Conservation (phyloP, 2,888 invertebrate species). For the Trichogramma evanescens region DNA sequence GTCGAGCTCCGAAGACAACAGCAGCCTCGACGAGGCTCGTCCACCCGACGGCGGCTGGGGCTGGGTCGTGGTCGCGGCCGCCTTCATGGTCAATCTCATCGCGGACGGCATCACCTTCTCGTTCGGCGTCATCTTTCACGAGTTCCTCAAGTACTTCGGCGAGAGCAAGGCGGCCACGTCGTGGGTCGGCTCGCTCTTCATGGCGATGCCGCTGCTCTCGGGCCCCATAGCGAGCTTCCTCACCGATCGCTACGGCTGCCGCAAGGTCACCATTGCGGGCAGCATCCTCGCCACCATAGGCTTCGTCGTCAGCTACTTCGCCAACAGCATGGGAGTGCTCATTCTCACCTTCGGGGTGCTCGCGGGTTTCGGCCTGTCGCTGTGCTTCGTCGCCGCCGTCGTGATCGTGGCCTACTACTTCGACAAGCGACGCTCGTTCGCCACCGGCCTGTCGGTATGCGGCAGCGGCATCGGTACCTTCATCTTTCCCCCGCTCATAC, state of each 20-base stretch:
- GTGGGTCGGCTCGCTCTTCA: constrained; percentile 83
- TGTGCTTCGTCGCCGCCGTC: constrained; percentile 85
- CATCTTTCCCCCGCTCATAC: constrained; percentile 74
- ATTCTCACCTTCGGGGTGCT: constrained; percentile 78
- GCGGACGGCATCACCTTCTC: constrained; percentile 90
- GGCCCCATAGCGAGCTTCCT: constrained; percentile 80
- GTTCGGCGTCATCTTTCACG: constrained; percentile 83
- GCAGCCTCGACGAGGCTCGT: constrained; percentile 57
- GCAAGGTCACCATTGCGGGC: constrained; percentile 70
- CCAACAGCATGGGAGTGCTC: constrained; percentile 68
- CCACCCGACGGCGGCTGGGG: constrained; percentile 89
- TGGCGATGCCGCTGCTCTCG: constrained; percentile 82
- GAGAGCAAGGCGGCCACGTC: constrained; percentile 81
- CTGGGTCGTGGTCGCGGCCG: constrained; percentile 84
- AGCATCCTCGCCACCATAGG: constrained; percentile 68
- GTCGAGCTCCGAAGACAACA: constrained; percentile 56
- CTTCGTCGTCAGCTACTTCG: constrained; percentile 70
- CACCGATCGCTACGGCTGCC: constrained; percentile 73
- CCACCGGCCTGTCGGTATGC: constrained; percentile 79
- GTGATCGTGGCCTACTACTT: constrained; percentile 88
- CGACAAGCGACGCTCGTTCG: constrained; percentile 74
- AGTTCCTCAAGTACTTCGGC: constrained; percentile 77
- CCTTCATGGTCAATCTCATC: constrained; percentile 83
- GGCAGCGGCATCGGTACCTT: constrained; percentile 86
- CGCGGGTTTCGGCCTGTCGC: constrained; percentile 76